These are phyloP conservation scores for Arctopsyche grandis DNA, from an alignment of 1,140 invertebrate genomes.

Conservation along the genomic window DNA sequence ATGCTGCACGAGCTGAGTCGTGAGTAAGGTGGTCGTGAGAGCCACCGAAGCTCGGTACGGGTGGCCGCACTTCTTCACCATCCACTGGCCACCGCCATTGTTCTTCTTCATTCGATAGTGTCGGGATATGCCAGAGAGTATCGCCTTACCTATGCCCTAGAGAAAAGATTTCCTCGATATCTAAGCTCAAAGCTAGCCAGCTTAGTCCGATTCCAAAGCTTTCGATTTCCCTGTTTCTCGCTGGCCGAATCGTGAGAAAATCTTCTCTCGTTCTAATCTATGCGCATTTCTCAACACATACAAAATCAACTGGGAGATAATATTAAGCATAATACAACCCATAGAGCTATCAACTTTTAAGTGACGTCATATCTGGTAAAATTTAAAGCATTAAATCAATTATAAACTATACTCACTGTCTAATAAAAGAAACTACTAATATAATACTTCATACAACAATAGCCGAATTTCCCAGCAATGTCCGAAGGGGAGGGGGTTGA, in stretches of 20 bases:
- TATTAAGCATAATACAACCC: too few species aligned
- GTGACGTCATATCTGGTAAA: too few species aligned
- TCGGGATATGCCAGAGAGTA: constrained; percentile 38
- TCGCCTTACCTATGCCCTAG: constrained; percentile 26
- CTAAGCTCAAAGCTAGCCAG: neutral
- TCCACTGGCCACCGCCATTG: neutral
- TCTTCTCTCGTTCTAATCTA: too few species aligned
- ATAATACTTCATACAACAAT: too few species aligned
- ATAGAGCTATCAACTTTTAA: too few species aligned
- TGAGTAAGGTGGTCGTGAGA: constrained; percentile 51
- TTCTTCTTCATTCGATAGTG: constrained; percentile 45
- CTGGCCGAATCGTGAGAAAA: neutral
- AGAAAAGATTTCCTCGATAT: constrained; percentile 10
- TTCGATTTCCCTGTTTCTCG: neutral
- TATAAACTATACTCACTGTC: too few species aligned
- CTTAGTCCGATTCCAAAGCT: neutral
- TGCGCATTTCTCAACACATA: too few species aligned
- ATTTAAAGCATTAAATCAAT: too few species aligned
- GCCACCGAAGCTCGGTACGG: constrained; percentile 47
- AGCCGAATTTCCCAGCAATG: too few species aligned
- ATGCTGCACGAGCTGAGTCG: constrained; percentile 39
- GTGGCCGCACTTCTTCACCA: constrained; percentile 47
- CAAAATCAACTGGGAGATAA: too few species aligned
- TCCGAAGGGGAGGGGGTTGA: too few species aligned
- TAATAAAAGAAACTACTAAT: too few species aligned